Conservation (phyloP, 2,888 invertebrate genomes). For the Pomacea canaliculata region DNA sequence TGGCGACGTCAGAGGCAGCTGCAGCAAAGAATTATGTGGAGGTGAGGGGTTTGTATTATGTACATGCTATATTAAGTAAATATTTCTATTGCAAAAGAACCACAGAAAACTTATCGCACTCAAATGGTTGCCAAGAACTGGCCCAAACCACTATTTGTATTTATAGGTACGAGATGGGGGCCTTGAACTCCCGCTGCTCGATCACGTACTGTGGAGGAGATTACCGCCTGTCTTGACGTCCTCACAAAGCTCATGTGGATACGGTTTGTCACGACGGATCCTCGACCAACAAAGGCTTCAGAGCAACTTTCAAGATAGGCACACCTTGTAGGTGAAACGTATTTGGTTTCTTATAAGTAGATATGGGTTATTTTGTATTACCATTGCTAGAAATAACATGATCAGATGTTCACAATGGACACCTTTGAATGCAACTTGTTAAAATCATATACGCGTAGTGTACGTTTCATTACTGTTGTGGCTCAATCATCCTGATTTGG, state of each 20-base stretch:
- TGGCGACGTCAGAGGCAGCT: background rate
- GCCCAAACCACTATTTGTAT: background rate
- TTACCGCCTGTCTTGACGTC: background rate
- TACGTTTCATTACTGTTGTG: too few species aligned
- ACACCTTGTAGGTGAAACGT: background rate
- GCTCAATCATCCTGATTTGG: too few species aligned
- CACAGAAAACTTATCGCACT: too few species aligned
- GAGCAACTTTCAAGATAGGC: background rate
- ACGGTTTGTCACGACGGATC: constrained; percentile 1
- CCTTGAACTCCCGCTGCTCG: background rate
- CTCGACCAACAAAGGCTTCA: background rate
- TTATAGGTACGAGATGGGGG: constrained; percentile 6
- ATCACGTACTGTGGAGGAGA: background rate
- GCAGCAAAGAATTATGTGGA: background rate
- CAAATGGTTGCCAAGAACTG: too few species aligned
- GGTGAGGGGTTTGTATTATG: too few species aligned
- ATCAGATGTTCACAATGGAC: too few species aligned
- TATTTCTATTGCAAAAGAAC: too few species aligned
- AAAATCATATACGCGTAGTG: too few species aligned
- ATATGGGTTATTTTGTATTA: too few species aligned
- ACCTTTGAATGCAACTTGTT: too few species aligned
- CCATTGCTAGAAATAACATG: too few species aligned
- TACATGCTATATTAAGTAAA: too few species aligned
- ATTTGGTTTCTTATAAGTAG: background rate
- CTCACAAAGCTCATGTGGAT: background rate